Evolutionary conservation across 2,113 vertebrate species (phyloP).

Genomic region (Marmota flaviventris): DNA sequence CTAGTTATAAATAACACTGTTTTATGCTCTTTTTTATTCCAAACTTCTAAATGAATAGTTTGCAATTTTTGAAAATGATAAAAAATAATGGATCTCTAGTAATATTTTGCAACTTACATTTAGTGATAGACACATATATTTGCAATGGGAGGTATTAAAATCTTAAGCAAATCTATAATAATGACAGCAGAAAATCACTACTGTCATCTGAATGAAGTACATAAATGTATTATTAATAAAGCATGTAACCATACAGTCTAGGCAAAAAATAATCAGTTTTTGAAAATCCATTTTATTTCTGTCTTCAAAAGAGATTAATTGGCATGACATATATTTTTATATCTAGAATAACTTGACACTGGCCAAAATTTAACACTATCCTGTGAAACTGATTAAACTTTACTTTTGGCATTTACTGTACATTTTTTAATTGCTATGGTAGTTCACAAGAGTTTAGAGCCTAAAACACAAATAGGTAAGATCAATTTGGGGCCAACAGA

Average conservation of each 20-base stretch:
- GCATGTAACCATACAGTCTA: neutral
- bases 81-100: neutral
- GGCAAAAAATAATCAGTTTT: neutral
- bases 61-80: neutral
- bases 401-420: neutral
- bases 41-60: neutral
- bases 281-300: slow-evolving; percentile 12
- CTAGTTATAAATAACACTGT: neutral
- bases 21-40: neutral
- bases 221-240: neutral
- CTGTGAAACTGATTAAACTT: neutral
- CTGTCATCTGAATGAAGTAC: neutral
- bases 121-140: too few relatives aligned
- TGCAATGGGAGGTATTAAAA: too few relatives aligned
- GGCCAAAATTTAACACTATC: neutral
- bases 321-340: neutral
- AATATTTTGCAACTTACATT: neutral
- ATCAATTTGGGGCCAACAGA: neutral
- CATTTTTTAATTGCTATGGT: neutral
- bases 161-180: neutral
- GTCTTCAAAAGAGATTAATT: neutral
- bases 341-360: neutral
- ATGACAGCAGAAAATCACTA: slow-evolving; percentile 18
- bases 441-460: neutral
- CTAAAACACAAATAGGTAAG: neutral